Evolutionary conservation across 2,113 vertebrate genomes (phyloP).

Genomic region (Mustelus asterias): DNA sequence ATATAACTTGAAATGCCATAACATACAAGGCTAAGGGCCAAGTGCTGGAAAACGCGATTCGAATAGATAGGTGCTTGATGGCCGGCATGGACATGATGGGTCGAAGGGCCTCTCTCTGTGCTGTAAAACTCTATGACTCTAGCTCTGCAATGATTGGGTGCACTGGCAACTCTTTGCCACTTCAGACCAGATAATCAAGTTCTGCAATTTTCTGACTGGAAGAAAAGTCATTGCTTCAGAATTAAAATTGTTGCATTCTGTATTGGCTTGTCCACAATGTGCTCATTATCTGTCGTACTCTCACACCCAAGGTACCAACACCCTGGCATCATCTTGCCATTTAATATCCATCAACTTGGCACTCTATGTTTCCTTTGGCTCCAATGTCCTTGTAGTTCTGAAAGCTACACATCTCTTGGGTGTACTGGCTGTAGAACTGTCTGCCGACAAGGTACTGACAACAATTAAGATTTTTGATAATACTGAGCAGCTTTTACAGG

Average conservation of each 20-base stretch:
- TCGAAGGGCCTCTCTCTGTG: no score
- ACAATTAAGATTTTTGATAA: no score
- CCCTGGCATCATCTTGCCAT: background rate
- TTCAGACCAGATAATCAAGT: background rate
- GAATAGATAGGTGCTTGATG: no score
- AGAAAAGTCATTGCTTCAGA: background rate
- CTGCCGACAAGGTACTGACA: no score
- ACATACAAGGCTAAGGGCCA: no score
- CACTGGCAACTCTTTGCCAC: background rate
- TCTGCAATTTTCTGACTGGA: background rate
- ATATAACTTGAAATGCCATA: no score
- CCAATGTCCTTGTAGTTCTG: background rate
- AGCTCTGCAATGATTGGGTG: background rate
- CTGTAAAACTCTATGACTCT: no score
- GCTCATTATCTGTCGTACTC: background rate
- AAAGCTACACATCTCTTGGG: background rate
- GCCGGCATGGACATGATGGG: no score
- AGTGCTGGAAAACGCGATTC: no score
- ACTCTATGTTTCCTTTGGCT: background rate
- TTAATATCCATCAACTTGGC: background rate
- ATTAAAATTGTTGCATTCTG: background rate
- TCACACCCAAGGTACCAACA: background rate
- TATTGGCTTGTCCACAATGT: background rate
- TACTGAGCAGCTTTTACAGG: no score
- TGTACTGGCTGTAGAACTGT: no score